Percentiles rank a stretch among this genome's conserved stretches.
Conservation (phyloP, 2,888 invertebrate genomes). For the Linnaemya tessellans region DNA sequence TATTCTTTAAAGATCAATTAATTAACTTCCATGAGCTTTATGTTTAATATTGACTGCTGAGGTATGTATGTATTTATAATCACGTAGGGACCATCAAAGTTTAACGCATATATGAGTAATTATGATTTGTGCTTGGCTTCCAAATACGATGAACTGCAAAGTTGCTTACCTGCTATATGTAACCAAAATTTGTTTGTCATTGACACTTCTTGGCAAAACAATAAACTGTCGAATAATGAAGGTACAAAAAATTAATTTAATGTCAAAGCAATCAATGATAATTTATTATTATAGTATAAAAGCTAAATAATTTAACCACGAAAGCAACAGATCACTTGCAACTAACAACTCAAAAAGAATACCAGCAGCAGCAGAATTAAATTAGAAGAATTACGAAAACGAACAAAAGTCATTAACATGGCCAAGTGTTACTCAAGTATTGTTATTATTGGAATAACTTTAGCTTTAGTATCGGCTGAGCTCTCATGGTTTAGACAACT, state of each 20-base stretch:
- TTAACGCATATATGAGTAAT: conserved; percentile 21
- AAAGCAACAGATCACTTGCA: conserved; percentile 62
- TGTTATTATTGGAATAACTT: conserved; percentile 74
- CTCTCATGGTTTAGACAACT: conserved; percentile 73
- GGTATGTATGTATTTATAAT: conserved; percentile 63
- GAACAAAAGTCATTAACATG: conserved; percentile 74
- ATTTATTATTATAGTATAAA: conserved; percentile 58
- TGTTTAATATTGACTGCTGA: background rate
- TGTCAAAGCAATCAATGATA: conserved; percentile 63
- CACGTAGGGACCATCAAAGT: conserved; percentile 64
- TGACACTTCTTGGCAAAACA: conserved; percentile 61
- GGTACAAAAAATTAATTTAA: conserved; percentile 47
- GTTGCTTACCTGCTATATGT: conserved; percentile 39
- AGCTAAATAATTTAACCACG: conserved; percentile 45
- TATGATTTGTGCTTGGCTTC: conserved; percentile 51
- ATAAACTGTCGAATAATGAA: conserved; percentile 13
- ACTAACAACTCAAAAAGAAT: conserved; percentile 46
- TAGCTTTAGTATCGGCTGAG: conserved; percentile 72
- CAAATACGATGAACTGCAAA: conserved; percentile 49
- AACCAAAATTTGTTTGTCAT: conserved; percentile 70
- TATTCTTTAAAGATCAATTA: background rate
- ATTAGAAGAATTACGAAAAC: background rate
- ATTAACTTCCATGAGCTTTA: conserved; percentile 28
- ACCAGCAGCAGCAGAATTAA: conserved; percentile 18
- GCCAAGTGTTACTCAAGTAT: conserved; percentile 72